phyloP scores from a whole-genome alignment of 53 echinoderm and acorn worm species.

The Arbacia lixula region DNA sequence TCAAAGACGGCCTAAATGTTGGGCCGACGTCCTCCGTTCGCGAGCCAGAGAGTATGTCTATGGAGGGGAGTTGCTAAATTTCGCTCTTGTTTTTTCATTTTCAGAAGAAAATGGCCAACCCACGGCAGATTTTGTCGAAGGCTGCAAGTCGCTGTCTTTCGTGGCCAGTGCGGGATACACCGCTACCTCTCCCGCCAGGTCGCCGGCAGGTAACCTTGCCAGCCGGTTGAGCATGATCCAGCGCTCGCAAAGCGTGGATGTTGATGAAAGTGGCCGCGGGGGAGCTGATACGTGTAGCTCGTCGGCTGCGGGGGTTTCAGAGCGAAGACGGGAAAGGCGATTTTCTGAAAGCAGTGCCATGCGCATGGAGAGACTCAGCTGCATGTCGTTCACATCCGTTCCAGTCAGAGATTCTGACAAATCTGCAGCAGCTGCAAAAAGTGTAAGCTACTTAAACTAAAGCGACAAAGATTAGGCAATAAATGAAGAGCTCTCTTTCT shows the following conservation, averaged over 20 bases:
- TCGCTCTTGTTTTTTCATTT: slow-evolving; percentile 10
- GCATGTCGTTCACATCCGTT: slow-evolving; percentile 23
- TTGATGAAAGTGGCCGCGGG: no score
- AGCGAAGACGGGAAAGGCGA: background rate
- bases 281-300: no score
- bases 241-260: slow-evolving; percentile 16
- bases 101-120: slow-evolving; percentile 27
- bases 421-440: slow-evolving; percentile 2
- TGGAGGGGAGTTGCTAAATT: slow-evolving; percentile 29
- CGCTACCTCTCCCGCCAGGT: background rate
- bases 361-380: slow-evolving; percentile 11
- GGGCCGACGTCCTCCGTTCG: slow-evolving; percentile 18
- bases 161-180: slow-evolving; percentile 26
- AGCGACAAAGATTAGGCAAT: background rate
- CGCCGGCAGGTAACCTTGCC: background rate
- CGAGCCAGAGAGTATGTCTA: slow-evolving; percentile 29
- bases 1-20: slow-evolving; percentile 6
- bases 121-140: background rate
- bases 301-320: background rate
- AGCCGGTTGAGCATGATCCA: background rate
- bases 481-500: background rate
- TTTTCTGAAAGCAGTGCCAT: slow-evolving; percentile 36
- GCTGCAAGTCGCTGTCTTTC: slow-evolving; percentile 23
- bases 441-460: background rate
- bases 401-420: slow-evolving; percentile 3